Evolutionary conservation across 2,888 invertebrate genomes (phyloP).

Genomic region (Nysson spinosus): DNA sequence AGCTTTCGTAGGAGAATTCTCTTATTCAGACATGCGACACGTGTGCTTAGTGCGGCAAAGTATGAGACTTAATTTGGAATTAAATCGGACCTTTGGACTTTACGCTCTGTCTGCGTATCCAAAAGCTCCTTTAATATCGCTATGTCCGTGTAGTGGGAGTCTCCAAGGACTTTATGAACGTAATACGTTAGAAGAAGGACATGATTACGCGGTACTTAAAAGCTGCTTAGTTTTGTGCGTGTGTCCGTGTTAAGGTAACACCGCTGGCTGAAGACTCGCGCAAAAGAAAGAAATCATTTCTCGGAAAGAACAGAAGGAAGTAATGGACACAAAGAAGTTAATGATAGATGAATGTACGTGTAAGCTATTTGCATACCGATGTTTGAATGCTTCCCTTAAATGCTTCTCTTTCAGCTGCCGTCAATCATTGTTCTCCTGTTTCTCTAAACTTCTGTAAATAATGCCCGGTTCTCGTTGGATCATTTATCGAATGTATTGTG

Average conservation of each 20-base stretch:
- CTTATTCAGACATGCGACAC: no score
- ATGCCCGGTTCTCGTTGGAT: no score
- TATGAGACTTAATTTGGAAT: no score
- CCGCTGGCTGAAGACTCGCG: constrained; percentile 22
- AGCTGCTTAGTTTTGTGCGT: constrained; percentile 18
- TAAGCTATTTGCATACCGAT: constrained; percentile 54
- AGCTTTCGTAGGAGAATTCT: no score
- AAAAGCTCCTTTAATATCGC: neutral
- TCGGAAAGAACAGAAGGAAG: constrained; percentile 16
- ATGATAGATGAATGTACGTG: constrained; percentile 55
- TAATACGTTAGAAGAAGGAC: constrained; percentile 37
- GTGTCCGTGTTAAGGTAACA: constrained; percentile 40
- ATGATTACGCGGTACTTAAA: constrained; percentile 50
- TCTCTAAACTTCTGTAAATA: no score
- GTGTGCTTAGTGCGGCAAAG: no score
- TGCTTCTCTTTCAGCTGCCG: neutral
- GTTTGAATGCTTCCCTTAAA: neutral
- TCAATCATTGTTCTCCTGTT: neutral
- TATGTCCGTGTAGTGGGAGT: neutral
- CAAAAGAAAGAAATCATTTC: neutral
- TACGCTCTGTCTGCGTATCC: no score
- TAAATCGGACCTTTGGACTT: no score
- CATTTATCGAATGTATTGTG: no score
- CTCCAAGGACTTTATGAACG: constrained; percentile 12
- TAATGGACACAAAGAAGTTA: constrained; percentile 7